Percentiles rank a stretch among this genome's conserved stretches.
Conservation (phyloP, 1,140 invertebrate species). For the Papilio aristodemus region DNA sequence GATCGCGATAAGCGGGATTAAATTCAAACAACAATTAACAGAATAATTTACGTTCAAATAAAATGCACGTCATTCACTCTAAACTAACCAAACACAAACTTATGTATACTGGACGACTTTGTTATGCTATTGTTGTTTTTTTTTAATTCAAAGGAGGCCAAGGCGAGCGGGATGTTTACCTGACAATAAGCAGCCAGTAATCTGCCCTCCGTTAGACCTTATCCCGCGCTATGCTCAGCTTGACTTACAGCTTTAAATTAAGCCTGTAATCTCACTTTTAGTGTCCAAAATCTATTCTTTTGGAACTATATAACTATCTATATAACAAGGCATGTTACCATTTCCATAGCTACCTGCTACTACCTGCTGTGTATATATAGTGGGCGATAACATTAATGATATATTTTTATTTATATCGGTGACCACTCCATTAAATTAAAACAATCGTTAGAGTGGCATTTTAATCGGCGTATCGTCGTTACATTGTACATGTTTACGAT, state of each 20-base stretch:
- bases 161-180: too few relatives aligned
- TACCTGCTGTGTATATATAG: too few relatives aligned
- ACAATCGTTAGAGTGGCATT: not conserved
- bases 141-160: not conserved
- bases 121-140: not conserved
- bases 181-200: too few relatives aligned
- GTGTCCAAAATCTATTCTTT: too few relatives aligned
- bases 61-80: not conserved
- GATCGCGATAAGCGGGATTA: slow-evolving; percentile 14
- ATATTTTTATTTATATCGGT: not conserved
- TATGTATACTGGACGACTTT: not conserved
- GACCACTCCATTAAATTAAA: not conserved
- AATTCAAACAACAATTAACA: slow-evolving; percentile 19
- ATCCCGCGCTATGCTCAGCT: too few relatives aligned
- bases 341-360: too few relatives aligned
- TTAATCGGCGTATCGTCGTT: slow-evolving; percentile 3
- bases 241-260: too few relatives aligned
- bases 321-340: too few relatives aligned
- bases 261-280: too few relatives aligned
- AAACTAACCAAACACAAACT: not conserved
- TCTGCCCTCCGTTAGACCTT: too few relatives aligned
- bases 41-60: slow-evolving; percentile 2
- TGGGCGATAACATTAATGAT: too few relatives aligned
- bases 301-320: too few relatives aligned
- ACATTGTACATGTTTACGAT: not conserved